Percentiles rank a stretch among this genome's conserved stretches.
These are phyloP conservation scores for Encarsia formosa DNA, from an alignment of 2,888 invertebrate species.

Conservation along the genomic window DNA sequence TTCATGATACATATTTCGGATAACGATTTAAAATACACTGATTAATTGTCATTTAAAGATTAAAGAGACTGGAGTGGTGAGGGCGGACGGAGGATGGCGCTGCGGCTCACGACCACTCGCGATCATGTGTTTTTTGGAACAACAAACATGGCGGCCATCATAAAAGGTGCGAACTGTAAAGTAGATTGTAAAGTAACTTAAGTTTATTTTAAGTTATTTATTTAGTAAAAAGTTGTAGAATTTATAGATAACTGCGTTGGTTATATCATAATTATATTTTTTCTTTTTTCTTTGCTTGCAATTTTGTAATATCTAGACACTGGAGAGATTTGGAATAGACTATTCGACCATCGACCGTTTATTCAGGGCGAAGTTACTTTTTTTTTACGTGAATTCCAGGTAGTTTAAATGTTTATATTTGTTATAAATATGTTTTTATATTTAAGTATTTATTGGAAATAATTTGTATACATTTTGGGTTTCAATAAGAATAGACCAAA, in stretches of 20 bases:
- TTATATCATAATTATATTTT: slow-evolving; percentile 8
- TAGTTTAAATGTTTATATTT: slow-evolving; percentile 50
- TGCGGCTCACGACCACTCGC: background rate
- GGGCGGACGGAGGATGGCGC: background rate
- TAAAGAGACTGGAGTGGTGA: no score
- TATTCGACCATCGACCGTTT: slow-evolving; percentile 85
- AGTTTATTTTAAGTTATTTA: no score
- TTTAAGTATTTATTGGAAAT: no score
- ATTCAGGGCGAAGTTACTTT: slow-evolving; percentile 81
- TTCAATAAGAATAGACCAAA: no score
- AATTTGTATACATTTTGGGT: no score
- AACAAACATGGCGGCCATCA: slow-evolving; percentile 46
- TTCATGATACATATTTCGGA: background rate
- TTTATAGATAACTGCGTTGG: background rate
- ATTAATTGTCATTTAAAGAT: no score
- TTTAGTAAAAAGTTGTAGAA: background rate
- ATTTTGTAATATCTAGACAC: slow-evolving; percentile 58
- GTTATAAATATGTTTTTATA: no score
- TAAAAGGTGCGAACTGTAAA: slow-evolving; percentile 43
- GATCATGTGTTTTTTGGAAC: slow-evolving; percentile 18
- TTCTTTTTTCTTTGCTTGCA: slow-evolving; percentile 3
- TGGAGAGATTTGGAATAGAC: slow-evolving; percentile 75
- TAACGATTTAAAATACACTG: no score
- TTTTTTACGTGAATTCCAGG: slow-evolving; percentile 83
- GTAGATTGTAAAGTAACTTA: slow-evolving; percentile 5